Base-by-base conservation (phyloP, 2,888 invertebrate genomes). In the Drosophila nr. perissopoda region DNA sequence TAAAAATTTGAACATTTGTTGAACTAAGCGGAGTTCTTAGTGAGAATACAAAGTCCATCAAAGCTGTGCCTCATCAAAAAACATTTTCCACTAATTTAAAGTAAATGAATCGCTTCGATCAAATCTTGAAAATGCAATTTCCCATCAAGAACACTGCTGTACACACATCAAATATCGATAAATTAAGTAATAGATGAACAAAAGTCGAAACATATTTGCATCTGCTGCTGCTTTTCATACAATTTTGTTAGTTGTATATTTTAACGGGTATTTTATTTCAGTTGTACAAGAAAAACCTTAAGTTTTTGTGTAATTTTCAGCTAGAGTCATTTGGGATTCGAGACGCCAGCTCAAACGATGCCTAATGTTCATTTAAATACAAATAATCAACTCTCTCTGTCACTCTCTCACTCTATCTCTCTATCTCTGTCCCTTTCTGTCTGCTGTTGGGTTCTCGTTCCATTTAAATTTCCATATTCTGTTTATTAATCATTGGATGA, bases 401-500 rank as follows among this genome's bases (percentile, higher is more conserved):
- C 27, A 4, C 18, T 53, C 1, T 48, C 34, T 38, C 40, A 56
- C n/a, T 21, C 10, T n/a, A n/a, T n/a, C 11, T n/a, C 11, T 21
- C 21, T 45, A n/a, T n/a, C 7, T 21, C 13, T 21, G n/a, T 6
- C 42, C 25, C 16, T 8, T 25, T 45, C 33, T 64, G n/a, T 27
- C n/a, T 45, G 29, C 34, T 25, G 29, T 38, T 65, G 36, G 49
- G 29, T 36, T 57, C 61, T 61, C 29, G 54, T 58, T 76, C 62
- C 77, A 81, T 87, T 85, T 83, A 80, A 86, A 78, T 88, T 87
- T 82, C 82, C 83, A 88, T 83, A 87, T 88, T 76, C 77, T 80
- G 77, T 88, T 88, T 85, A 88, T 88, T 88, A 85, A 85, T 85
- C 85, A 88, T 82, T 78, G 73, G 58, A 65, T 87, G 86, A 84